phyloP scores from a whole-genome alignment of 2,888 invertebrate species.

The Drosophila nr. perissopoda region DNA sequence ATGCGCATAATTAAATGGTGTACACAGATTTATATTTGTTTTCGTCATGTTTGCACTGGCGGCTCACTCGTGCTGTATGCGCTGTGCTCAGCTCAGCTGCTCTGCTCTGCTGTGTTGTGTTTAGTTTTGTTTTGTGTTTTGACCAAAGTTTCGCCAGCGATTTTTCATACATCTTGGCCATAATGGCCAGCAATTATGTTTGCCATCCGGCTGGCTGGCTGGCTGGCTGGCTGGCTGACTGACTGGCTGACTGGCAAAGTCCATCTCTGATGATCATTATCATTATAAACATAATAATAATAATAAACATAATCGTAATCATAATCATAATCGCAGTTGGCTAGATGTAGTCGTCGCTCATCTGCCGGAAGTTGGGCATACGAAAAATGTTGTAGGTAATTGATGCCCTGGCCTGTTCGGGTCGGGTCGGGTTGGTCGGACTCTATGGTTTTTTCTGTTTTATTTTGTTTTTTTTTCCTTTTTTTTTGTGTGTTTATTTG shows the following conservation, averaged over 20 bases:
- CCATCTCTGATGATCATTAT: slow-evolving; percentile 37
- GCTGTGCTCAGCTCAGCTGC: not conserved
- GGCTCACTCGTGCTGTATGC: slow-evolving; percentile 1
- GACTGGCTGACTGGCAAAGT: slow-evolving; percentile 13
- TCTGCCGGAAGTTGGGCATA: slow-evolving; percentile 58
- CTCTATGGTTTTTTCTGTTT: not conserved
- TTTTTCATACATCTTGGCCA: slow-evolving; percentile 54
- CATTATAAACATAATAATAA: slow-evolving; percentile 25
- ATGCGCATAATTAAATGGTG: slow-evolving; percentile 64
- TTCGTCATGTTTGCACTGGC: slow-evolving; percentile 52
- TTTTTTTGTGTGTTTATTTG: slow-evolving; percentile 51
- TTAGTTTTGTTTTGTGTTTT: not conserved
- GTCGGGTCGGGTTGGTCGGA: not conserved
- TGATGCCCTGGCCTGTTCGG: slow-evolving; percentile 38
- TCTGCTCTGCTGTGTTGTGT: not conserved
- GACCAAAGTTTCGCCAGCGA: slow-evolving; percentile 36
- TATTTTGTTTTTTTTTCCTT: not conserved
- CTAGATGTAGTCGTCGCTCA: slow-evolving; percentile 44
- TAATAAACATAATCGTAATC: slow-evolving; percentile 24
- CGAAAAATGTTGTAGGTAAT: slow-evolving; percentile 50
- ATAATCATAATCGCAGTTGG: slow-evolving; percentile 34
- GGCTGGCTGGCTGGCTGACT: not conserved
- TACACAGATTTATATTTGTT: slow-evolving; percentile 48
- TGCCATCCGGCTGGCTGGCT: slow-evolving; percentile 44
- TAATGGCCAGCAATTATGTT: slow-evolving; percentile 59